Evolutionary conservation across 2,888 invertebrate species (phyloP).

Genomic region (Tipula helvola): DNA sequence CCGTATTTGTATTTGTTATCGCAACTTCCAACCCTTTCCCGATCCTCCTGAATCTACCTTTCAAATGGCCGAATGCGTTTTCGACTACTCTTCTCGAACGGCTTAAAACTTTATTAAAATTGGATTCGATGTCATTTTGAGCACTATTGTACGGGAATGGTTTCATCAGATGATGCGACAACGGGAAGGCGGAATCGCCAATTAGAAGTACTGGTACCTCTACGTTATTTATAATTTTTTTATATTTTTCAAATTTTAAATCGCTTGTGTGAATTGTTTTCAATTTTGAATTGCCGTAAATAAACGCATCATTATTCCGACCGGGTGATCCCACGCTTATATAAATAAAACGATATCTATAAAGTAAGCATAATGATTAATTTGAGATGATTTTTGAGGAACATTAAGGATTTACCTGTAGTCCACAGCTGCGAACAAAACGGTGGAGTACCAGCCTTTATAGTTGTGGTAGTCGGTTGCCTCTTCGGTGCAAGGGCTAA

Average conservation of each 20-base stretch:
- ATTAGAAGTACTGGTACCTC: slow-evolving; percentile 15
- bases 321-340: slow-evolving; percentile 13
- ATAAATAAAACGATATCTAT: slow-evolving; percentile 13
- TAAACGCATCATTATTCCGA: background rate
- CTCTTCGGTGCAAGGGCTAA: no score
- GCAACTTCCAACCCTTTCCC: no score
- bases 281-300: slow-evolving; percentile 5
- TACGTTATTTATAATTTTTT: slow-evolving; percentile 9
- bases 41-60: no score
- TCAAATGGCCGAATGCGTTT: no score
- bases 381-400: slow-evolving; percentile 6
- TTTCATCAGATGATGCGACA: no score
- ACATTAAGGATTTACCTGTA: slow-evolving; percentile 12
- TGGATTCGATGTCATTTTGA: background rate
- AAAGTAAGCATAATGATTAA: slow-evolving; percentile 12
- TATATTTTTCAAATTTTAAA: background rate
- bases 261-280: background rate
- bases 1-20: no score
- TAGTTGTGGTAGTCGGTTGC: no score
- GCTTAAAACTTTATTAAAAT: background rate
- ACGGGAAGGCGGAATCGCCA: background rate
- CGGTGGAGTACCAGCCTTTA: no score
- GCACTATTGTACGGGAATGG: background rate
- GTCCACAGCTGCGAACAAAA: no score
- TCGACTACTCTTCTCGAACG: no score